Percentiles rank a stretch among this genome's conserved stretches.
Conservation (phyloP, 2,888 invertebrate species). For the Metellina segmentata region DNA sequence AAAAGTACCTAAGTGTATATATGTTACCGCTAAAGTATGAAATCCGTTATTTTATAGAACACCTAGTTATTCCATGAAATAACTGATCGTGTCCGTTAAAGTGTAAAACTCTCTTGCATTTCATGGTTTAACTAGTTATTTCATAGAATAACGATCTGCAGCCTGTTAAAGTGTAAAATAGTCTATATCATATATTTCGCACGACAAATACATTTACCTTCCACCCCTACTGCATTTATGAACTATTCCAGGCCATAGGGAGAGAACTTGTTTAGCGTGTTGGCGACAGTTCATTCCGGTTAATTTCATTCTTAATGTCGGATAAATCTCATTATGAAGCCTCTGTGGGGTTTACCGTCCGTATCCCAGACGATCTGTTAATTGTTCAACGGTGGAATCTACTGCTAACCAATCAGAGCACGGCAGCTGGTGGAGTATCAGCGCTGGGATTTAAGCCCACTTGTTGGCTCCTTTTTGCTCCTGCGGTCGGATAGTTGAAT, state of each 20-base stretch:
- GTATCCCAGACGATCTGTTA: no score
- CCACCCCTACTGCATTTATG: constrained; percentile 65
- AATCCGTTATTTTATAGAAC: constrained; percentile 51
- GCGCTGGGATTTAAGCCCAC: no score
- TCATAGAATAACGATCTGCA: constrained; percentile 37
- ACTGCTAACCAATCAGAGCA: no score
- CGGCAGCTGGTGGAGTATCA: no score
- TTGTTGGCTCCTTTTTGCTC: no score
- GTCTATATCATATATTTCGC: background rate
- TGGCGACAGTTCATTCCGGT: no score
- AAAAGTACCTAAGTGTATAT: no score
- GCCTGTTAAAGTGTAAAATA: background rate
- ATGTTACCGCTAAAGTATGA: background rate
- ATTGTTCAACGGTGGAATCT: no score
- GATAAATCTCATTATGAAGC: no score
- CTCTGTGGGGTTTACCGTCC: no score
- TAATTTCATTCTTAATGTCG: no score
- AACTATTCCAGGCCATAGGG: constrained; percentile 61
- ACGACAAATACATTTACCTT: constrained; percentile 12
- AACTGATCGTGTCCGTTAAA: constrained; percentile 73
- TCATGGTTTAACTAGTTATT: constrained; percentile 70
- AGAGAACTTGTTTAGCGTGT: background rate
- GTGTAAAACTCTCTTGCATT: constrained; percentile 71
- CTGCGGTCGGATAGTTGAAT: no score
- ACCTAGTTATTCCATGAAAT: constrained; percentile 66